Conservation (phyloP, 2,888 invertebrate genomes). For the Gonocerus acuteangulatus region DNA sequence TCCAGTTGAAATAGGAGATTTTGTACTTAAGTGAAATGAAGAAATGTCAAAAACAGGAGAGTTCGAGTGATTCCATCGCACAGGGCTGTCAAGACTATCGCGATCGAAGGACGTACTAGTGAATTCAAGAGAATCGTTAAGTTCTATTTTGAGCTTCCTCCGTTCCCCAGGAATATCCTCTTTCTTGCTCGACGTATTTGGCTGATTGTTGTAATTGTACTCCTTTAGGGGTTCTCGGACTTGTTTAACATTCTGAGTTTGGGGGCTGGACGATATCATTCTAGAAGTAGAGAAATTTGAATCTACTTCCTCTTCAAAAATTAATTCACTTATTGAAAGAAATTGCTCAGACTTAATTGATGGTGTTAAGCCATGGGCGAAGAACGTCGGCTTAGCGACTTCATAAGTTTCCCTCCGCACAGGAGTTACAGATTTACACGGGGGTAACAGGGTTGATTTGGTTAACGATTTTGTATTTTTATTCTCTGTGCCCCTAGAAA, state of each 20-base stretch:
- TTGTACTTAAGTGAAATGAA: too few relatives aligned
- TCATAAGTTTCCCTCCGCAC: slow-evolving; percentile 17
- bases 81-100: slow-evolving; percentile 7
- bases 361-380: background rate
- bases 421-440: background rate
- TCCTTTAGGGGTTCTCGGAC: slow-evolving; percentile 13
- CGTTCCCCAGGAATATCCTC: background rate
- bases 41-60: too few relatives aligned
- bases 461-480: too few relatives aligned
- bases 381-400: slow-evolving; percentile 9
- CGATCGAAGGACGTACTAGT: background rate
- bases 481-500: too few relatives aligned
- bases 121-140: background rate
- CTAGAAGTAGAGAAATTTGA: background rate
- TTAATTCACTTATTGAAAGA: background rate
- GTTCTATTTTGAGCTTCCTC: background rate
- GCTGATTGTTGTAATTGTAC: slow-evolving; percentile 8
- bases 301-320: slow-evolving; percentile 1
- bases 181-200: background rate
- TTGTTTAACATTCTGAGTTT: background rate
- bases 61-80: background rate
- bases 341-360: too few relatives aligned
- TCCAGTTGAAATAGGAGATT: too few relatives aligned
- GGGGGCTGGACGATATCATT: background rate
- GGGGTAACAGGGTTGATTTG: background rate